Base-by-base conservation (phyloP, 2,797 vertebrate genomes). In the Peromyscus aztecus region DNA sequence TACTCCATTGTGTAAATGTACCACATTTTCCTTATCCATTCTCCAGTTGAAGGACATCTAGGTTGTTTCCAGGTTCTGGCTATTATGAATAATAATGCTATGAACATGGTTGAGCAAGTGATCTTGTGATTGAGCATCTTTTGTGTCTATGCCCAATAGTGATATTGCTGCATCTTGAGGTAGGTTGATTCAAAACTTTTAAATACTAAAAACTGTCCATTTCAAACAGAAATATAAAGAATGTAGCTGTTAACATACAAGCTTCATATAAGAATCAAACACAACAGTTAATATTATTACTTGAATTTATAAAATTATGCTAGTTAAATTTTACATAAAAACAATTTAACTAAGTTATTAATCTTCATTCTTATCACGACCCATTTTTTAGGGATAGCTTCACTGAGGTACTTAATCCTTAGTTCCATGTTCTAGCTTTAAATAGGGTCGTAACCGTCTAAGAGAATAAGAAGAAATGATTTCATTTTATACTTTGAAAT, bases 401-500 rank as follows among this genome's bases (percentile, higher is more conserved):
- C 40, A 91, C 14, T 40, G 46, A 91, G 17, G 8, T 24, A 81
- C 8, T 19, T 16, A 88, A 90, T 65, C 8, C 24, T 87, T 89
- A 76, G 37, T 87, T 6, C 37, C 6, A 29, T 78, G 1, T 86
- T 88, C 81, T 34, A 52, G 52, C 89, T 84, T 81, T 71, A 94
- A 85, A 94, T 78, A 63, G 29, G 77, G 6, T 49, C 4, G 4
- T 65, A 86, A 52, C 12, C 31, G 24, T 69, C 31, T 37, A 40
- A 17, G 24, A 67, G 14, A 37, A 61, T 34, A 43, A 57, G 12
- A 78, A 67, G 4, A 31, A 55, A 75, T 92, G 2, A 49, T 84
- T 67, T 86, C 46, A 65, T 90, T 89, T 82, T 71, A 31, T 34
- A 78, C 59, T 93, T 90, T 94, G 52, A 78, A 96, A 96, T 77